Evolutionary conservation across 2,113 vertebrate species (phyloP), one percentile per base, ranked within the genome.

Genomic region (Oophaga pumilio): DNA sequence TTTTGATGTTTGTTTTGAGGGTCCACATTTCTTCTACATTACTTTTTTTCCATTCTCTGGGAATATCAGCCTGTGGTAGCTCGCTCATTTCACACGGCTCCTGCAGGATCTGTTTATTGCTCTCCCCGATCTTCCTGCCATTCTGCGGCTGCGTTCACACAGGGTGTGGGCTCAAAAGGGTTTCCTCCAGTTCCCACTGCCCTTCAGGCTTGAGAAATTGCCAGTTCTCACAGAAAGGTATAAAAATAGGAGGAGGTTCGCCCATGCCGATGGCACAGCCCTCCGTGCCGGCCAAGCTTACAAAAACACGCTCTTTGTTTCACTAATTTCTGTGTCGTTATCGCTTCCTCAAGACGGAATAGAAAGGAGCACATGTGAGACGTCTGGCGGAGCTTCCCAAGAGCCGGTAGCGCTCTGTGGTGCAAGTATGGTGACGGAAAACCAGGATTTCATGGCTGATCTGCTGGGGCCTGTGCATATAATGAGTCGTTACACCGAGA

Each of bases 51-150:
- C 49, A 12, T 62, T 68, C 82, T 92, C 33, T 82, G 90, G 91
- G 93, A 94, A 91, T 89, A 84, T 62, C 81, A 86, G 78, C 92
- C 89, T 68, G 60, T 81, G 89, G 83, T 10, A 89, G 91, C 89
- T 91, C 84, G 85, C 87, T 90, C 90, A 89, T 93, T 95, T 96
- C 91, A 93, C 94, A 94, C 94, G 94, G 92, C 91, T 93, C 79
- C 66, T 80, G 49, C 5, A 56, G 56, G 73, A 93, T 93, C 93
- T 95, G 93, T 95, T 92, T 93, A 86, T 92, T 93, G 89, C 91
- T 95, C 93, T 93, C 93, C 92, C 94, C 33, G 94, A 93, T 95
- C 93, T 96, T 96, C 95, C 95, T 95, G 95, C 90, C 94, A 95
- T 96, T 96, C 95, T 96, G 95, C 92, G 92, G 92, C 92, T 89